Percentiles rank a stretch among this genome's conserved stretches.
Evolutionary conservation across 2,113 vertebrate species (phyloP).

Genomic region (Paralichthys olivaceus): DNA sequence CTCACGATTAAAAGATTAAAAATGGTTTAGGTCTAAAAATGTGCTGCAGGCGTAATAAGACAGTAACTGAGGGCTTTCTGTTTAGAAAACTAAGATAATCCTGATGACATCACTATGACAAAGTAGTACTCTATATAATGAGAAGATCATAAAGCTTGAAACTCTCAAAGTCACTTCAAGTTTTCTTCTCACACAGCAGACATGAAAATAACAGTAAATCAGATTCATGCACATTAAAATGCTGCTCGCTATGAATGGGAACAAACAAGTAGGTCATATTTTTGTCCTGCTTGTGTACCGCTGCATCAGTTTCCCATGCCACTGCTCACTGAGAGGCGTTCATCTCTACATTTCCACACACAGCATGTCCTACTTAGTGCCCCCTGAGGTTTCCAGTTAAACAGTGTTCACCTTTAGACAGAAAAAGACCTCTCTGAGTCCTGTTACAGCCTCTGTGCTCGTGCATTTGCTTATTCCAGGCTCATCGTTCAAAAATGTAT

Average conservation of each 20-base stretch:
- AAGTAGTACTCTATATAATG: background rate
- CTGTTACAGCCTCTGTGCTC: background rate
- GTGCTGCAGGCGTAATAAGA: too few species aligned
- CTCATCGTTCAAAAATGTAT: conserved; percentile 54
- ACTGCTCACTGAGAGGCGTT: conserved; percentile 48
- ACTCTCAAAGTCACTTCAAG: background rate
- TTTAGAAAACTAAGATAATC: too few species aligned
- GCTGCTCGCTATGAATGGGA: conserved; percentile 42
- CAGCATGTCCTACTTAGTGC: conserved; percentile 66
- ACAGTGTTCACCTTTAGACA: conserved; percentile 69
- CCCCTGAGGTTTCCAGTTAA: conserved; percentile 66
- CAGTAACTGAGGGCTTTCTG: too few species aligned
- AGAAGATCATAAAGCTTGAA: background rate
- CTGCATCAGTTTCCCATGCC: conserved; percentile 47
- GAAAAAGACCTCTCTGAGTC: conserved; percentile 2
- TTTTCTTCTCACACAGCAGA: background rate
- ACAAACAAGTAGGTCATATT: conserved; percentile 60
- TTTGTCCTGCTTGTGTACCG: conserved; percentile 24
- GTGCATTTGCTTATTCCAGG: conserved; percentile 14
- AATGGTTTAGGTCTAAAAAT: too few species aligned
- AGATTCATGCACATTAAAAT: conserved; percentile 28
- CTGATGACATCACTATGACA: background rate
- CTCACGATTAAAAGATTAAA: too few species aligned
- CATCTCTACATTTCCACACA: conserved; percentile 51
- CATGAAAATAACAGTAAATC: conserved; percentile 8